These are phyloP conservation scores for Cordylochernes scorpioides DNA, from an alignment of 2,888 invertebrate species.

Conservation along the genomic window DNA sequence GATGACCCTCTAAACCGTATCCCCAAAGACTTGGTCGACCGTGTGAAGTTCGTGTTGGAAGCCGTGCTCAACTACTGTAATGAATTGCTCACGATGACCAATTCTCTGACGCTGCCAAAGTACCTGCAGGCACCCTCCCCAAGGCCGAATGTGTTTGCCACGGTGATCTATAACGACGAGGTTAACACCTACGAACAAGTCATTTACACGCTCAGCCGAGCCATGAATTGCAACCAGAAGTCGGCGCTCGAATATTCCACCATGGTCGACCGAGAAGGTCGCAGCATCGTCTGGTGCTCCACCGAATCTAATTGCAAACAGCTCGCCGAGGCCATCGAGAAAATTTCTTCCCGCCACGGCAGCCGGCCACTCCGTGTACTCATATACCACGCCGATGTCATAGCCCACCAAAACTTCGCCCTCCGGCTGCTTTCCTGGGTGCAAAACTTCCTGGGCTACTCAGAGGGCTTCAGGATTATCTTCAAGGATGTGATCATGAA, in stretches of 20 bases:
- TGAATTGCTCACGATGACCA: conserved; percentile 41
- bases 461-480: conserved; percentile 27
- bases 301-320: conserved; percentile 38
- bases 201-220: conserved; percentile 58
- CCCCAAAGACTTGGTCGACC: conserved; percentile 24
- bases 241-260: conserved; percentile 84
- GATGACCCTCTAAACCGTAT: conserved; percentile 16
- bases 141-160: conserved; percentile 35
- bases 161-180: conserved; percentile 91
- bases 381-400: conserved; percentile 63
- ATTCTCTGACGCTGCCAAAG: too few relatives aligned
- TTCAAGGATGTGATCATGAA: conserved; percentile 13
- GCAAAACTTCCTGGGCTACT: conserved; percentile 44
- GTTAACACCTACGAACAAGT: conserved; percentile 86
- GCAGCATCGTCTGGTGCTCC: conserved; percentile 57
- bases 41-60: conserved; percentile 37
- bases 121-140: too few relatives aligned
- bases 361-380: conserved; percentile 47
- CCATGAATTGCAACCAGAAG: conserved; percentile 62
- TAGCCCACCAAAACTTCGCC: conserved; percentile 81
- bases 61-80: conserved; percentile 62
- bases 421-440: conserved; percentile 71
- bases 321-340: conserved; percentile 51
- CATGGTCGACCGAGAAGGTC: conserved; percentile 81
- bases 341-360: conserved; percentile 46